Evolutionary conservation across 2,888 invertebrate species (phyloP).

Genomic region (Oligia fasciuncula): DNA sequence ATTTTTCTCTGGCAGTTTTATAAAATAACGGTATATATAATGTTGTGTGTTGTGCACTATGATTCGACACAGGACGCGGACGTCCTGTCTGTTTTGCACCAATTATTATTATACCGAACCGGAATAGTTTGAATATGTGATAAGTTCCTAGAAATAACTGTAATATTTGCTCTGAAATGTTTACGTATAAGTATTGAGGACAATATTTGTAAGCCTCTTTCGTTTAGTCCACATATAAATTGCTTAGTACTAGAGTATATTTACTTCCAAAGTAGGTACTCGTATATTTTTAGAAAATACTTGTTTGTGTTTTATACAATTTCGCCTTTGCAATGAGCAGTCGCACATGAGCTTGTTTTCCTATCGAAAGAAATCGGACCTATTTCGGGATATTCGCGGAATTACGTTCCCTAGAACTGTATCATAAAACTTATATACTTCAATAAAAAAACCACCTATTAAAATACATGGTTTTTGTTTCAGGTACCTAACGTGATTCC

Average conservation of each 20-base stretch:
- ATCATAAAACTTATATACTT: background rate
- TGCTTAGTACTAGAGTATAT: background rate
- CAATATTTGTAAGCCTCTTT: constrained; percentile 19
- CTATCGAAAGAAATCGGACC: background rate
- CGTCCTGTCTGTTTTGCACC: constrained; percentile 88
- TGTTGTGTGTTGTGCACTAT: constrained; percentile 71
- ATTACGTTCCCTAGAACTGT: background rate
- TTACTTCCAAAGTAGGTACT: background rate
- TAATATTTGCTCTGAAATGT: constrained; percentile 50
- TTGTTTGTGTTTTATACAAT: background rate
- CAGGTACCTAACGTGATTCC: background rate
- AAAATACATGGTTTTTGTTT: background rate
- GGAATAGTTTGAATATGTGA: constrained; percentile 82
- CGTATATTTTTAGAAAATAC: background rate
- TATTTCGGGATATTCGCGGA: constrained; percentile 10
- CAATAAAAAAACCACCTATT: background rate
- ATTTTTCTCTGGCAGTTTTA: constrained; percentile 59
- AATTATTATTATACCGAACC: constrained; percentile 87
- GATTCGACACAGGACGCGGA: constrained; percentile 89
- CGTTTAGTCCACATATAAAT: constrained; percentile 12
- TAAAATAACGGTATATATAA: constrained; percentile 65
- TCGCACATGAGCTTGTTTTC: background rate
- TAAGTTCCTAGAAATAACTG: constrained; percentile 56
- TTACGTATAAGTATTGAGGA: constrained; percentile 22
- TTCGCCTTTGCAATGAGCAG: constrained; percentile 3